Percentiles rank a stretch among this genome's conserved stretches.
Conservation (phyloP, 2,113 vertebrate species). For the Sturnus vulgaris region DNA sequence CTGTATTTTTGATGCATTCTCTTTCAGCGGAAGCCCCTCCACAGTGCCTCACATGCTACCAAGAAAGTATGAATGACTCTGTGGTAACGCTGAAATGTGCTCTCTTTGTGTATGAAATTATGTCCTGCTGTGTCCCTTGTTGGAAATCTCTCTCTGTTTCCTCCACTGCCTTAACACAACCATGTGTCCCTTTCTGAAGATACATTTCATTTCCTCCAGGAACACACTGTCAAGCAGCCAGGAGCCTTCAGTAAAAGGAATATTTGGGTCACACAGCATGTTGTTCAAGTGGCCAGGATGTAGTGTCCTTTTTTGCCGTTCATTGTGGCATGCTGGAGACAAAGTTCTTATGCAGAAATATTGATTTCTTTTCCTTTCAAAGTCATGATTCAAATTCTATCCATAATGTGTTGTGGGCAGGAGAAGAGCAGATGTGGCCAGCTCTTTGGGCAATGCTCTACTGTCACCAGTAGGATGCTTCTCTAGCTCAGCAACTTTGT, state of each 20-base stretch:
- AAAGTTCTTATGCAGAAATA: not conserved
- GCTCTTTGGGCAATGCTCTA: not conserved
- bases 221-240: not conserved
- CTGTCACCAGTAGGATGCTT: not conserved
- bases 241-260: not conserved
- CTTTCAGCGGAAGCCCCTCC: slow-evolving; percentile 39
- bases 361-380: not conserved
- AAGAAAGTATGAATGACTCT: slow-evolving; percentile 31
- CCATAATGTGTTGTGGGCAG: not conserved
- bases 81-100: not conserved
- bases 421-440: not conserved
- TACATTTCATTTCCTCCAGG: not conserved
- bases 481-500: not conserved
- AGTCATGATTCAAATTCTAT: not conserved
- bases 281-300: not conserved
- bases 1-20: slow-evolving; percentile 75
- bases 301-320: not conserved
- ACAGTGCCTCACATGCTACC: not conserved
- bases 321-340: not conserved
- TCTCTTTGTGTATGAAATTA: slow-evolving; percentile 3
- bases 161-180: not conserved
- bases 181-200: slow-evolving; percentile 7
- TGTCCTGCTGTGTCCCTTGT: not conserved
- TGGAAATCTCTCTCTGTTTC: not conserved
- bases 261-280: not conserved